Conservation (phyloP, 2,888 invertebrate genomes). For the Myathropa florea region DNA sequence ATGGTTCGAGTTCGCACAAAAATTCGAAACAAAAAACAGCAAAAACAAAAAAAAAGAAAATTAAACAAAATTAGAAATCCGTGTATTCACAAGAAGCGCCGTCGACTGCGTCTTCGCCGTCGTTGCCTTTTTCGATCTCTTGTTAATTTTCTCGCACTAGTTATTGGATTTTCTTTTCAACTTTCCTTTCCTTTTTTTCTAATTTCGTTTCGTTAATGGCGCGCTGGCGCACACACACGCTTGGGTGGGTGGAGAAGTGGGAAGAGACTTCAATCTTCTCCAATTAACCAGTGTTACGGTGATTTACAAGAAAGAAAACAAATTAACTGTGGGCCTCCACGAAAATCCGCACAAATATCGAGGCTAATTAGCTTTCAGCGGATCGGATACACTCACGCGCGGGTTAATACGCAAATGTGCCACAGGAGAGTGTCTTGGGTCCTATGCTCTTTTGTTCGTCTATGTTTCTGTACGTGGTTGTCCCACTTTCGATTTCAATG, state of each 20-base stretch:
- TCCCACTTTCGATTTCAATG: constrained; percentile 66
- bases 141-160: constrained; percentile 65
- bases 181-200: constrained; percentile 66
- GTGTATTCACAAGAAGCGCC: constrained; percentile 29
- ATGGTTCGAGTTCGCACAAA: background rate
- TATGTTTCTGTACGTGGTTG: constrained; percentile 10
- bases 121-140: constrained; percentile 4
- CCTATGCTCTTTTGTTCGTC: constrained; percentile 37
- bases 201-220: constrained; percentile 1
- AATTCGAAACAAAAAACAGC: constrained; percentile 2
- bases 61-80: constrained; percentile 52
- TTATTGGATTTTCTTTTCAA: constrained; percentile 60
- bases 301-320: background rate
- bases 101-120: constrained; percentile 42
- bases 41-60: background rate
- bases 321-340: background rate
- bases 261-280: constrained; percentile 16
- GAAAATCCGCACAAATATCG: constrained; percentile 37
- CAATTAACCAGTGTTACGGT: constrained; percentile 24
- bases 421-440: constrained; percentile 60
- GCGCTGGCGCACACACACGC: background rate
- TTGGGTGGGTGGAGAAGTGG: background rate
- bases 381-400: constrained; percentile 26
- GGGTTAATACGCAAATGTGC: constrained; percentile 39
- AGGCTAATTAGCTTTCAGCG: constrained; percentile 6